These are phyloP conservation scores for Antedon mediterranea DNA, from an alignment of 53 echinoderm and acorn worm species.

Conservation along the genomic window DNA sequence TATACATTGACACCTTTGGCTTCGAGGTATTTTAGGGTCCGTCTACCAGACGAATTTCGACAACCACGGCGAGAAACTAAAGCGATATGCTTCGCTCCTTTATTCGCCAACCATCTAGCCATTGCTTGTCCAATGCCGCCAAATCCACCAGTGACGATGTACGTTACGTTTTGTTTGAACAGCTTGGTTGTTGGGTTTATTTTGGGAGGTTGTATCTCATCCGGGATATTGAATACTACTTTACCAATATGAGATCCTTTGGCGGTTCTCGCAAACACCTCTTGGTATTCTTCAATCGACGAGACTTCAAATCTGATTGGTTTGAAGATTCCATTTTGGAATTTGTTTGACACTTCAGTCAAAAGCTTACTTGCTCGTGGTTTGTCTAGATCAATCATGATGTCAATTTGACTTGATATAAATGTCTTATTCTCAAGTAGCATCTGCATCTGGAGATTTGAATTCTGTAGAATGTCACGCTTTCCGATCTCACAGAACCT, in stretches of 20 bases:
- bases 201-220: constrained; percentile 2
- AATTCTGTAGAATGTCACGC: constrained; percentile 26
- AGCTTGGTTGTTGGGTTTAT: constrained; percentile 17
- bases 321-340: not conserved
- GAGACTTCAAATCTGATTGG: not conserved
- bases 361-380: constrained; percentile 7
- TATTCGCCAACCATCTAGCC: constrained; percentile 54
- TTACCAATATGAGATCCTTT: constrained; percentile 33
- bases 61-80: constrained; percentile 33
- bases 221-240: constrained; percentile 23
- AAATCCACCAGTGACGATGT: constrained; percentile 48
- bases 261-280: constrained; percentile 24
- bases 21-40: constrained; percentile 34
- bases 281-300: constrained; percentile 6
- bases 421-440: constrained; percentile 53
- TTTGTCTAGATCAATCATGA: constrained; percentile 6
- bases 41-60: constrained; percentile 14
- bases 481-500: constrained; percentile 52
- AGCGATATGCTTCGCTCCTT: constrained; percentile 64
- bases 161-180: constrained; percentile 51
- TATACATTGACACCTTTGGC: constrained; percentile 28
- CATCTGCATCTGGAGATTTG: constrained; percentile 29
- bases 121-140: constrained; percentile 45
- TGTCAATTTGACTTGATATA: constrained; percentile 51
- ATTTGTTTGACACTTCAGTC: not conserved